Evolutionary conservation across 2,797 vertebrate genomes (phyloP), one percentile per base, ranked within the genome.

Genomic region (Hemitrygon akajei): DNA sequence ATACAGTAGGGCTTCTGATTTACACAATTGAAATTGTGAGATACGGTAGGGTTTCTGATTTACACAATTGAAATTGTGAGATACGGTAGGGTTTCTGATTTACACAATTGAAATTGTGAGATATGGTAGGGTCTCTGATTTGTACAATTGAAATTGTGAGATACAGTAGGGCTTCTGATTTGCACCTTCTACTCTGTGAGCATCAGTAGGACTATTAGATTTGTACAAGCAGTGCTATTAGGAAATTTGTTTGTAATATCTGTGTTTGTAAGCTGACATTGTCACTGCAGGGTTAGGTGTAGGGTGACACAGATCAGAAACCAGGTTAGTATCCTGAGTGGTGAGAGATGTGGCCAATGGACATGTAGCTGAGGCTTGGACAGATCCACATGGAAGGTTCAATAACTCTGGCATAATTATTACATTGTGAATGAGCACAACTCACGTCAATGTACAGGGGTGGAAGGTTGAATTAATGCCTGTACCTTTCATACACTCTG

Each of bases 401-500:
- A 86, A n/a, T 86, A 16, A 7, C 82, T 58, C 30, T 80, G 27
- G 58, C 27, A 30, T 14, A 4, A 16, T 60, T 56, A 86, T 25
- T 56, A 5, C 22, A 56, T 27, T 11, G 3, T 84, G 10, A 58
- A 27, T 58, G 47, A 87, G 60, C n/a, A n/a, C 34, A 63, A 66
- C 84, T 87, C 47, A 86, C 27, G 60, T 66, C 2, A 9, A 7
- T 34, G 3, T 69, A 34, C 25, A 22, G 11, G 76, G 9, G 63
- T 81, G 60, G 30, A 63, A 25, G 84, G 56, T 27, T 71, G 47
- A 79, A 34, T 84, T 20, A 66, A 25, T 30, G 40, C 9, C 27
- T 93, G 60, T 95, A 99, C 99, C 99, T 98, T 98, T 98, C 99
- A 99, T 99, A 96, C 98, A 99, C n/a, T 98, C 98, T 0, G 99